Evolutionary conservation across 1,140 invertebrate genomes (phyloP).

Genomic region (Hormaphis cornu): DNA sequence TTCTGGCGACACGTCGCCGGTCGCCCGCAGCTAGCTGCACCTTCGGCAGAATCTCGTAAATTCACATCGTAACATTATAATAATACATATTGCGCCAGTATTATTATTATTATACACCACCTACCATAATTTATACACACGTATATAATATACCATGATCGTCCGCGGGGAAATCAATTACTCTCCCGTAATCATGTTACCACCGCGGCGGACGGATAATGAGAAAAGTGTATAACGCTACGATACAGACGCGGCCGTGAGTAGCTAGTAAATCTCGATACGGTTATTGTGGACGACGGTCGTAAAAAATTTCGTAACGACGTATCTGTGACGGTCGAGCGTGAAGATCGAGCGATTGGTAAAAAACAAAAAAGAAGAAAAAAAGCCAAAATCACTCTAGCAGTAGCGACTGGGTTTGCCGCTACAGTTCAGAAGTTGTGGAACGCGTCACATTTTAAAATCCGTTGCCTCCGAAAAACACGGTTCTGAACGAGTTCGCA

Average conservation of each 20-base stretch:
- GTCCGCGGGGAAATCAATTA: conserved; percentile 25
- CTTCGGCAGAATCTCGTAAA: conserved; percentile 9
- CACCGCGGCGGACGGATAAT: not conserved
- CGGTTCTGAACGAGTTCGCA: too few relatives aligned
- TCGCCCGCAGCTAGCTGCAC: too few relatives aligned
- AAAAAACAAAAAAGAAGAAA: too few relatives aligned
- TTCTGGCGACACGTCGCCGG: conserved; percentile 24
- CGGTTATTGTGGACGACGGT: not conserved
- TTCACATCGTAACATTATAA: not conserved
- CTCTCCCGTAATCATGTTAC: conserved; percentile 5
- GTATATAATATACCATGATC: not conserved
- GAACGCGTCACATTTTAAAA: too few relatives aligned
- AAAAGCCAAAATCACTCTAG: too few relatives aligned
- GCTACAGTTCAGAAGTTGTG: too few relatives aligned
- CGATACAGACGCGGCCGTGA: not conserved
- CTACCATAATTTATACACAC: not conserved
- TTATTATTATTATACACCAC: too few relatives aligned
- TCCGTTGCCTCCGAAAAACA: too few relatives aligned
- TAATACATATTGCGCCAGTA: too few relatives aligned
- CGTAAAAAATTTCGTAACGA: not conserved
- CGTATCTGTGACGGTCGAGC: too few relatives aligned
- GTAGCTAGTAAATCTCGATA: not conserved
- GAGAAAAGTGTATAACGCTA: not conserved
- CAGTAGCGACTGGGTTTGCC: too few relatives aligned
- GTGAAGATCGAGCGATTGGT: too few relatives aligned